Conservation (phyloP, 2,888 invertebrate species). For the Drosophila paracracens region DNA sequence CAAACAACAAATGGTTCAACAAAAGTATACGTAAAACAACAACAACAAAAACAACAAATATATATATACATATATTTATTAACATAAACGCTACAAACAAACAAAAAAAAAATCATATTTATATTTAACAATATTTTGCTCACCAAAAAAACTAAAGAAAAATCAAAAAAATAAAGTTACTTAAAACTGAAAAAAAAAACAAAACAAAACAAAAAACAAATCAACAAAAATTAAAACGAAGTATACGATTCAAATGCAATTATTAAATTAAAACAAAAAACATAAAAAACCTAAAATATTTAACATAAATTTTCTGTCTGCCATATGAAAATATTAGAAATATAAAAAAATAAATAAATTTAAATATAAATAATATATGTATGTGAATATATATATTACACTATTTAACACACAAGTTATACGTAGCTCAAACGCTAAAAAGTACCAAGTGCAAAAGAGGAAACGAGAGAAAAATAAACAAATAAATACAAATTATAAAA, state of each 20-base stretch:
- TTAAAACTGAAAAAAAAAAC: slow-evolving; percentile 54
- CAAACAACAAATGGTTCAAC: slow-evolving; percentile 78
- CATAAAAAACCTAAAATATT: slow-evolving; percentile 52
- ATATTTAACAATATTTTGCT: slow-evolving; percentile 78
- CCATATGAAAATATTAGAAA: slow-evolving; percentile 57
- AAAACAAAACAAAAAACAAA: slow-evolving; percentile 44
- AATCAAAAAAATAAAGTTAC: slow-evolving; percentile 49
- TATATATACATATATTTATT: slow-evolving; percentile 54
- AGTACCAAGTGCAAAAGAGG: slow-evolving; percentile 82
- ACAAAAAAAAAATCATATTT: slow-evolving; percentile 59
- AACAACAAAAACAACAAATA: slow-evolving; percentile 35
- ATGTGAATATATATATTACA: slow-evolving; percentile 54
- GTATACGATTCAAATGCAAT: slow-evolving; percentile 84
- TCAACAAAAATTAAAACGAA: slow-evolving; percentile 70
- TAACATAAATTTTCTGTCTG: slow-evolving; percentile 65
- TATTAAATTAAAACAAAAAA: slow-evolving; percentile 79
- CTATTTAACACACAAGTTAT: slow-evolving; percentile 68
- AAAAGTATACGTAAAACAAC: slow-evolving; percentile 84
- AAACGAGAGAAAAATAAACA: slow-evolving; percentile 24
- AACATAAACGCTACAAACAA: slow-evolving; percentile 35
- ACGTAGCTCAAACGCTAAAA: slow-evolving; percentile 71
- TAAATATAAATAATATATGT: slow-evolving; percentile 26
- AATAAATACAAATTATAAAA: slow-evolving; percentile 25
- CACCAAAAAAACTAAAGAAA: slow-evolving; percentile 55
- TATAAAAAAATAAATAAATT: slow-evolving; percentile 31